Evolutionary conservation across 2,797 vertebrate genomes (phyloP).

Genomic region (Gallinago stenura): DNA sequence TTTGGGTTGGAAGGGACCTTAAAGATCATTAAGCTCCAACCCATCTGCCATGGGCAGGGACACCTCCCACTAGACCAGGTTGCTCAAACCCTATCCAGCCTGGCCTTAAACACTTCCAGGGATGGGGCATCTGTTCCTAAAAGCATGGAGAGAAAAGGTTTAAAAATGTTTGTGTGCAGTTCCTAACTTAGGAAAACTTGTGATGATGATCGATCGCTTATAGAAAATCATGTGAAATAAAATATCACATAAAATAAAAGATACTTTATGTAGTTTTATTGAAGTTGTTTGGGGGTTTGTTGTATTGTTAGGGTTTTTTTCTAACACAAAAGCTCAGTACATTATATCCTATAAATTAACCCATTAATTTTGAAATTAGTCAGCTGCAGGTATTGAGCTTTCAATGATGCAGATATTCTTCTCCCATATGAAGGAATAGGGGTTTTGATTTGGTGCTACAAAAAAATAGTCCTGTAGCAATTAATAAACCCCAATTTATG

Average conservation of each 20-base stretch:
- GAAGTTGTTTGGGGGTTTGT: not conserved
- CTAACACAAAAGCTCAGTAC: not conserved
- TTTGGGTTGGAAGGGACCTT: no score
- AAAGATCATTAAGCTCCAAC: no score
- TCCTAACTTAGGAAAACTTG: not conserved
- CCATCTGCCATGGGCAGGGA: no score
- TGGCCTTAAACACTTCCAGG: no score
- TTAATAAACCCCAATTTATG: slow-evolving; percentile 51
- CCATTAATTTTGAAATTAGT: not conserved
- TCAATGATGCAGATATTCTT: not conserved
- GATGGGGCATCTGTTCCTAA: not conserved
- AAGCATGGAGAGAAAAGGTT: not conserved
- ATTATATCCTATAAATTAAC: not conserved
- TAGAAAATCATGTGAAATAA: not conserved
- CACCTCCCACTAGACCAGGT: no score
- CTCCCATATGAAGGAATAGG: not conserved
- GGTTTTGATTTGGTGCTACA: not conserved
- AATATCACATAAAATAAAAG: not conserved
- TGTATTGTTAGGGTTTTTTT: not conserved
- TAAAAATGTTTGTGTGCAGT: not conserved
- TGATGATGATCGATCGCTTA: accelerated
- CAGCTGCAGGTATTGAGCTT: not conserved
- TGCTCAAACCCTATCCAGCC: no score
- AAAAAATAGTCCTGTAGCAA: not conserved
- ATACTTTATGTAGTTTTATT: not conserved